Base-by-base conservation (phyloP, 2,888 invertebrate genomes). In the Eilema griseolum region DNA sequence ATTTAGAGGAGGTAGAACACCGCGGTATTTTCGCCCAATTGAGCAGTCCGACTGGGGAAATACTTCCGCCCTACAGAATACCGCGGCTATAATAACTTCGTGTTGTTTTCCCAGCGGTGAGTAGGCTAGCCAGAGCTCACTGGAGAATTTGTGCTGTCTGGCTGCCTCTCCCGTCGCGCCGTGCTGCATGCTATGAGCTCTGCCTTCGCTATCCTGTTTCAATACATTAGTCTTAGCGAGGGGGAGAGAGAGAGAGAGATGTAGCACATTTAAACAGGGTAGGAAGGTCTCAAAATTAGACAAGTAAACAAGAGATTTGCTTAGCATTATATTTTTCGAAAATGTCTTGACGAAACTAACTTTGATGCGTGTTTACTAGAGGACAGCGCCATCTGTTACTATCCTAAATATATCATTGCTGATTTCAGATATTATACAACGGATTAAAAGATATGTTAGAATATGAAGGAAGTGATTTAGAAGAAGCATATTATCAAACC, bases 401-500 rank as follows among this genome's bases (percentile, higher is more conserved):
- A 0, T 37, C 12, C 23, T 57, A 3, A 56, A 24, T 56, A 56
- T 41, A 31, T 41, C 52, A 11, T 41, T 59, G 4, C 11, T 71
- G 16, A 0, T 89, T 91, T 41, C 93, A 98, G 97, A 96, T 96
- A 0, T 91, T 99, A 28, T 97, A 97, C 89, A 97, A 96, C 77
- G 98, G 98, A 79, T 95, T 99, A 82, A 97, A 97, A 90, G 97
- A 97, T 84, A 96, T 99, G 95, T 89, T 99, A 70, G 97, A 98
- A n/a, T 98, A 98, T 88, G 95, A 96, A 4, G 97, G 96, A 0
- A 96, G 96, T 64, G 98, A 99, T 88, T 96, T 99, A 89, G 97
- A 98, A 85, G 98, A 98, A 66, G 97, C 97, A 0, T 99, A 98
- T 88, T 97, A 98, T 96, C 98, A 98, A 92, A 98, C 98, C 2